phyloP scores from a whole-genome alignment of 30 jellyfish, hydroid and myxozoan species.

The Hydractinia echinata region DNA sequence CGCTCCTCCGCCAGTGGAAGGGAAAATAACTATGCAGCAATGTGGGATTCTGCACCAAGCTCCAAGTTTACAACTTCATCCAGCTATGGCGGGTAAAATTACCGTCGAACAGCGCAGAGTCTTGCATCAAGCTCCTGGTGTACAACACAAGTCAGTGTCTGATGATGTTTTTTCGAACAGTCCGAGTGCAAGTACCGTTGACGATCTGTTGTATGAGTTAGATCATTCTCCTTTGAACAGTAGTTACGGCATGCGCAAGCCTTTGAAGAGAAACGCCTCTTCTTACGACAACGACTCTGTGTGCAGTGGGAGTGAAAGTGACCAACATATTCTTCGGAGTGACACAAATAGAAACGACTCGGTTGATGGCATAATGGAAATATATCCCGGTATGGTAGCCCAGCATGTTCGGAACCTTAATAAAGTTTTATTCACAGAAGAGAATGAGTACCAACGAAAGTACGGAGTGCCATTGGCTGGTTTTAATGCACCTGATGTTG shows the following conservation, averaged over 20 bases:
- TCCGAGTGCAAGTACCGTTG: constrained; percentile 43
- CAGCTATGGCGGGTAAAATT: neutral
- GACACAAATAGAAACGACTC: constrained; percentile 31
- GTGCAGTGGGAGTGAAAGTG: constrained; percentile 30
- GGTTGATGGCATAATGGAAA: constrained; percentile 36
- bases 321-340: constrained; percentile 26
- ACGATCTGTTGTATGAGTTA: constrained; percentile 59
- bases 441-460: constrained; percentile 12
- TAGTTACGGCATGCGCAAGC: neutral
- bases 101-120: no score
- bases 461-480: constrained; percentile 93
- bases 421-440: constrained; percentile 49
- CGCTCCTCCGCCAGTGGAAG: neutral
- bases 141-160: constrained; percentile 18
- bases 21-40: neutral
- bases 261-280: neutral
- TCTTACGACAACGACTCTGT: neutral
- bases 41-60: constrained; percentile 13
- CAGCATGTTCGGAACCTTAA: constrained; percentile 66
- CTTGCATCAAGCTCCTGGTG: neutral
- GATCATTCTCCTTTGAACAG: constrained; percentile 62
- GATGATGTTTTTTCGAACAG: constrained; percentile 72
- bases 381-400: constrained; percentile 78
- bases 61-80: neutral
- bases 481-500: constrained; percentile 56